Evolutionary conservation across 1,140 invertebrate genomes (phyloP).

Genomic region (Diuraphis noxia): DNA sequence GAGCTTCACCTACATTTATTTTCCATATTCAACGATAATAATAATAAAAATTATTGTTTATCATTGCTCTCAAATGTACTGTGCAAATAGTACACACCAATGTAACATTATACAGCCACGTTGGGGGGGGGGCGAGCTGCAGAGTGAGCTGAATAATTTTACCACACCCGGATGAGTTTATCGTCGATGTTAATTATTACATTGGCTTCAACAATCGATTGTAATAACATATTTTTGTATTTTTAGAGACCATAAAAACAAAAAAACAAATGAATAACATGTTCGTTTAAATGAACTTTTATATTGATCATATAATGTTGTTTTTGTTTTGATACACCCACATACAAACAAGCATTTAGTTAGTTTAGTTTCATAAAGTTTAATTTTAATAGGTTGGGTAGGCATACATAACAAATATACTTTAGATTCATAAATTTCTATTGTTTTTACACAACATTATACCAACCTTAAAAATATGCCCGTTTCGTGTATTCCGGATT

Average conservation of each 20-base stretch:
- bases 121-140: too few species aligned
- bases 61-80: too few species aligned
- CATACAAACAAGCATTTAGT: too few species aligned
- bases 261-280: not conserved
- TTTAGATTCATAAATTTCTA: too few species aligned
- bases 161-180: not conserved
- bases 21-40: too few species aligned
- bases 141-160: not conserved
- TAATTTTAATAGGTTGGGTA: not conserved
- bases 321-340: not conserved
- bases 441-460: not conserved
- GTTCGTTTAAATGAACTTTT: not conserved
- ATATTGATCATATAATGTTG: not conserved
- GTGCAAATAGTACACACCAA: not conserved
- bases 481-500: not conserved
- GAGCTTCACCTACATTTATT: too few species aligned
- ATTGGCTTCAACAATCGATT: not conserved
- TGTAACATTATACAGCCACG: not conserved
- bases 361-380: not conserved
- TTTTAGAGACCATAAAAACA: not conserved
- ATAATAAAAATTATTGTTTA: too few species aligned
- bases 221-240: not conserved
- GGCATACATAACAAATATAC: not conserved
- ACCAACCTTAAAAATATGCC: not conserved
- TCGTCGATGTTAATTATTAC: not conserved